phyloP scores from a whole-genome alignment of 1,140 invertebrate species.

The Achatina immaculata region DNA sequence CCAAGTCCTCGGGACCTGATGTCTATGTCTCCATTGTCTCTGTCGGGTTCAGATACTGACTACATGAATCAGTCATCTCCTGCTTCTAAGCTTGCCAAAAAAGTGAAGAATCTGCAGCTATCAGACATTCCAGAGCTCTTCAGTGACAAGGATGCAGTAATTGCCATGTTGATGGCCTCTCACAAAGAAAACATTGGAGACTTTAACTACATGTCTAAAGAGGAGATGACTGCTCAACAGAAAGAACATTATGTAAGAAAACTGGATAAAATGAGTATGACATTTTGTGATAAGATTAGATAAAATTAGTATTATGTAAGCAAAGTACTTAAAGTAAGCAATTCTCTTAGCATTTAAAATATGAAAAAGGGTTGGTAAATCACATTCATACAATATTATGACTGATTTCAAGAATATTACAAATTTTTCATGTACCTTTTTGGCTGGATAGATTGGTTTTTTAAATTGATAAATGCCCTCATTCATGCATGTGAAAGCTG shows the following conservation, averaged over 20 bases:
- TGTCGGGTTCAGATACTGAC: neutral
- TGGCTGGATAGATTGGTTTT: too few species aligned
- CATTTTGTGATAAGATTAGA: too few species aligned
- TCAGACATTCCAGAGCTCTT: neutral
- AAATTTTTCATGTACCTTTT: too few species aligned
- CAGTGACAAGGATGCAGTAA: neutral
- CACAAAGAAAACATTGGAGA: conserved; percentile 11
- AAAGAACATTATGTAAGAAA: neutral
- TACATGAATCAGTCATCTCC: neutral
- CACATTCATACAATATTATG: too few species aligned
- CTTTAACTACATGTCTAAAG: neutral
- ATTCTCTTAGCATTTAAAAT: too few species aligned
- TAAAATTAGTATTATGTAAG: too few species aligned
- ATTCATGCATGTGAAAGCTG: too few species aligned
- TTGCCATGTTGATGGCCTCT: neutral
- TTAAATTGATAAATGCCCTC: too few species aligned
- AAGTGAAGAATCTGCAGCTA: neutral
- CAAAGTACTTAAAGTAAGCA: too few species aligned
- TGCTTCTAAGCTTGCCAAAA: neutral
- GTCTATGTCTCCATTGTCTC: neutral
- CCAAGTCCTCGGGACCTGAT: neutral
- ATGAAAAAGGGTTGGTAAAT: too few species aligned
- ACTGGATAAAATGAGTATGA: too few species aligned
- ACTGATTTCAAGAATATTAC: too few species aligned
- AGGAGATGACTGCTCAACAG: neutral